phyloP scores from a whole-genome alignment of 2,797 vertebrate species.

The Rhyacichthys aspro region DNA sequence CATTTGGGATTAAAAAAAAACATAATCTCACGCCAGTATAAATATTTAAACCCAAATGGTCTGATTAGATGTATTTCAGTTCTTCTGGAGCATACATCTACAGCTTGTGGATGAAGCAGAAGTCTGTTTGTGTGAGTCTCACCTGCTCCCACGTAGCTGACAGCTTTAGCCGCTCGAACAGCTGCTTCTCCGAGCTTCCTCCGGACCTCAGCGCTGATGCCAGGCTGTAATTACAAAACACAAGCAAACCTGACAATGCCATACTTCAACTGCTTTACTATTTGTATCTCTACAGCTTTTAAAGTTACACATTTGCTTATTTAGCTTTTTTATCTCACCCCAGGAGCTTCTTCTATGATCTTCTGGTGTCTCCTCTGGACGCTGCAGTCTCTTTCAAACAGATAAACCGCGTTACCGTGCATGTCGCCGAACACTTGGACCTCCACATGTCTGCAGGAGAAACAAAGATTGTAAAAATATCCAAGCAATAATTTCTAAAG shows the following conservation, averaged over 20 bases:
- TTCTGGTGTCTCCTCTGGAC: slow-evolving; percentile 98
- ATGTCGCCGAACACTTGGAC: slow-evolving; percentile 98
- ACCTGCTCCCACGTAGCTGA: slow-evolving; percentile 97
- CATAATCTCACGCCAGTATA: too few species aligned
- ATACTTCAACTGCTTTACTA: too few species aligned
- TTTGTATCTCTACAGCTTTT: too few species aligned
- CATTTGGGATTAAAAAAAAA: too few species aligned
- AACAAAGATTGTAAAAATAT: too few species aligned
- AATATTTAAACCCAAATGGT: too few species aligned
- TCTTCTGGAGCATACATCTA: too few species aligned
- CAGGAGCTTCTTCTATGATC: slow-evolving; percentile 97
- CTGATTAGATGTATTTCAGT: too few species aligned
- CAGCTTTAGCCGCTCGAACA: slow-evolving; percentile 93
- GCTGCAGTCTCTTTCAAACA: slow-evolving; percentile 98
- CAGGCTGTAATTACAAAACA: slow-evolving; percentile 80
- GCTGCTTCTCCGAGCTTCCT: slow-evolving; percentile 93
- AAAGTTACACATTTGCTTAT: too few species aligned
- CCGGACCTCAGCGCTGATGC: slow-evolving; percentile 89
- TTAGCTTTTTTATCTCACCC: slow-evolving; percentile 81
- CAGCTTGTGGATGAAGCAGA: not conserved
- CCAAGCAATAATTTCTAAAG: too few species aligned
- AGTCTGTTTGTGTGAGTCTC: slow-evolving; percentile 16
- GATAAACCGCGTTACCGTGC: slow-evolving; percentile 91
- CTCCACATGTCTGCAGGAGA: slow-evolving; percentile 86
- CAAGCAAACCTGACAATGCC: too few species aligned